These are phyloP conservation scores for Thelaira solivaga DNA, from an alignment of 2,888 invertebrate species.

Conservation along the genomic window DNA sequence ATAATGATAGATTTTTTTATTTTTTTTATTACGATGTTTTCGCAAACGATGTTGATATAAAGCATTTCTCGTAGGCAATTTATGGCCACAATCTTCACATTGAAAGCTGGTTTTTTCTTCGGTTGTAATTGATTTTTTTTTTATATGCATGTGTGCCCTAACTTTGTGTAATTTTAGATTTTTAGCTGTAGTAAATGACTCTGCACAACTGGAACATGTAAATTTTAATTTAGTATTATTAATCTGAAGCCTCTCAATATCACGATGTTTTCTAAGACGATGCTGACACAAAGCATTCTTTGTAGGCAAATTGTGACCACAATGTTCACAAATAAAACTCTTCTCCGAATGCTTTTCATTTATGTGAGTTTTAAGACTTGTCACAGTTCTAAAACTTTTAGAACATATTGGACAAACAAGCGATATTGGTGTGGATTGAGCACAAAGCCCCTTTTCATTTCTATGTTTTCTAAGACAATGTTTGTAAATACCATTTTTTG, in stretches of 20 bases:
- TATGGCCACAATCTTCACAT: constrained; percentile 30
- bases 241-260: neutral
- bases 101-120: neutral
- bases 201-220: neutral
- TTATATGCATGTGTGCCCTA: neutral
- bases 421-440: neutral
- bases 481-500: constrained; percentile 52
- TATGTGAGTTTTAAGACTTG: neutral
- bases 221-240: neutral
- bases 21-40: constrained; percentile 35
- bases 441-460: neutral
- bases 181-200: neutral
- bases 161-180: neutral
- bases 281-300: constrained; percentile 38
- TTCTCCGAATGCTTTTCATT: neutral
- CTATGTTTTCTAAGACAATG: constrained; percentile 54
- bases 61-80: constrained; percentile 33
- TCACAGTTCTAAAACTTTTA: neutral
- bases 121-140: neutral
- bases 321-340: constrained; percentile 20
- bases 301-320: constrained; percentile 22
- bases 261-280: constrained; percentile 61
- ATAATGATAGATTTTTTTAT: neutral
- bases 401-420: constrained; percentile 1
- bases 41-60: constrained; percentile 29